Conservation (phyloP, 2,113 vertebrate species). For the Xenopus borealis region DNA sequence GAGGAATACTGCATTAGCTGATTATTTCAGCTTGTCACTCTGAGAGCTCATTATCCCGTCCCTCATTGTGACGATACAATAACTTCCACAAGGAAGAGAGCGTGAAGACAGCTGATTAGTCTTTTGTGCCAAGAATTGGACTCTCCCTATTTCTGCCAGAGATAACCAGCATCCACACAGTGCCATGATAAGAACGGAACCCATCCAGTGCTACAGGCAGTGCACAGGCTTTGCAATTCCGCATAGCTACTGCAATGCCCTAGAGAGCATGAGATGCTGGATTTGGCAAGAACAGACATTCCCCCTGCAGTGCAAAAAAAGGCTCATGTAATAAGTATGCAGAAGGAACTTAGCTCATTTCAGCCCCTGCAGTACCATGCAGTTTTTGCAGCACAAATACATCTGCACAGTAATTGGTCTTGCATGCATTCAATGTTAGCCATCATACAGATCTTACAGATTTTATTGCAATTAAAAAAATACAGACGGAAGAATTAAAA, state of each 20-base stretch:
- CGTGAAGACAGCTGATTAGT: conserved; percentile 36
- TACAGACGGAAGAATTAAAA: not conserved
- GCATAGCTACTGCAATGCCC: not conserved
- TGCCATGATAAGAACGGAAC: conserved; percentile 19
- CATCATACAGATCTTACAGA: not conserved
- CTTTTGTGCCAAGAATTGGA: conserved; percentile 37
- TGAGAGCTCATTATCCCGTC: conserved; percentile 38
- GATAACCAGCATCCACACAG: not conserved
- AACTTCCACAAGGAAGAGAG: conserved; percentile 33
- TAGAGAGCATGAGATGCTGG: not conserved
- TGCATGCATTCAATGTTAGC: not conserved
- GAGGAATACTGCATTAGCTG: conserved; percentile 41
- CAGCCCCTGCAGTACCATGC: not conserved
- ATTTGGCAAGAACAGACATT: not conserved
- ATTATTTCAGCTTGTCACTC: conserved; percentile 43
- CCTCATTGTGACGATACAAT: conserved; percentile 44
- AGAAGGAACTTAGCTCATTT: not conserved
- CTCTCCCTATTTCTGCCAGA: conserved; percentile 15
- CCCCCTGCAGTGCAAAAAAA: not conserved
- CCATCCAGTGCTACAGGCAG: conserved; percentile 8
- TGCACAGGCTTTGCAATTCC: conserved; percentile 1
- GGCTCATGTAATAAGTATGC: not conserved
- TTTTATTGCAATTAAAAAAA: conserved; percentile 27
- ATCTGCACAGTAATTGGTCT: not conserved
- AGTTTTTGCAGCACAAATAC: too few species aligned